Base-by-base conservation (phyloP, 2,888 invertebrate species). In the Hydrotaea diabolus region DNA sequence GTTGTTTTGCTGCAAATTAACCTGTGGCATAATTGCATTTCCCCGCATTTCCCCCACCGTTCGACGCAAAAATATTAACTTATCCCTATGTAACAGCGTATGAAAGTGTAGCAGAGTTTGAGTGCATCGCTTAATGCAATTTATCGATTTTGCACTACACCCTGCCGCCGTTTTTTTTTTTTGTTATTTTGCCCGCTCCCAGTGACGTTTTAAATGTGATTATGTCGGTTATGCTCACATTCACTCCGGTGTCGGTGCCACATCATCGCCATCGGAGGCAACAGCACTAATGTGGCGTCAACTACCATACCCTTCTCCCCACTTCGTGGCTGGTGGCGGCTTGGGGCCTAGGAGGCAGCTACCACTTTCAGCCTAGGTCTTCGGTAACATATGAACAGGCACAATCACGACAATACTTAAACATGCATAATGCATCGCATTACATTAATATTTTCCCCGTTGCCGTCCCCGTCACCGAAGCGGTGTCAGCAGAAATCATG, bases 91-190 rank as follows among this genome's bases (percentile, higher is more conserved):
- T 9, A 23, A 9, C 11, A 21, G 23, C n/a, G n/a, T n/a, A n/a
- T 21, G 5, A 57, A 19, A 17, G 53, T 17, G 53, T 53, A n/a
- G n/a, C n/a, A n/a, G 53, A 17, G 2, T 53, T 0, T 55, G 23
- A 23, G 26, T 59, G 19, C 57, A 4, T 23, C 21, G 11, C 23
- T 84, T 59, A 81, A 81, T 81, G 82, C 82, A 82, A 76, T 82
- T 79, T 77, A 85, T 79, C 69, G 85, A 82, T 82, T 82, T 85
- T 82, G 31, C 73, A 82, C 73, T 79, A 74, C 66, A 79, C 59
- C 55, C 72, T 31, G 31, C 7, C 7, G 31, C 7, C 31, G 31
- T 31, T 31, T 2, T 31, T 31, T 2, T 31, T 31, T 2, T 31
- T 31, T 31, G 31, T 31, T 31, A 7, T 31, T 31, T 31, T 31